Evolutionary conservation across 1,140 invertebrate species (phyloP).

Genomic region (Latrodectus geometricus): DNA sequence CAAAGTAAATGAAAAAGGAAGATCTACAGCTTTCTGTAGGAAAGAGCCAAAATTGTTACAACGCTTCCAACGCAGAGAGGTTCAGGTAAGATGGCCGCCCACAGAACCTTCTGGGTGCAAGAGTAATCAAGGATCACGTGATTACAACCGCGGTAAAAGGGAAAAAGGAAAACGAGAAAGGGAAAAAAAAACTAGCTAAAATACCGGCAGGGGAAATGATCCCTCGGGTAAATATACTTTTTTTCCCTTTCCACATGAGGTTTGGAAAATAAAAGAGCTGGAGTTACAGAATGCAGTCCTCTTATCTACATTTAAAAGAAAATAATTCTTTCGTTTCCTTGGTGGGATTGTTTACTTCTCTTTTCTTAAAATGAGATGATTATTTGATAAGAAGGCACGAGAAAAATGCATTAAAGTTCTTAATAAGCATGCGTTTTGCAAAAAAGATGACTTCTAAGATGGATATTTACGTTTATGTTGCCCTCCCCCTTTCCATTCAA

Average conservation of each 20-base stretch:
- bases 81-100: slow-evolving; percentile 33
- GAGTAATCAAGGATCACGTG: slow-evolving; percentile 53
- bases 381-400: slow-evolving; percentile 27
- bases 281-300: not conserved
- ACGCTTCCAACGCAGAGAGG: not conserved
- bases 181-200: slow-evolving; percentile 2
- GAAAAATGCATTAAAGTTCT: slow-evolving; percentile 31
- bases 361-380: not conserved
- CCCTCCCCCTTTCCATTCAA: too few species aligned
- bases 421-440: not conserved
- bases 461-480: slow-evolving; percentile 29
- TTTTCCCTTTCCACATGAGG: not conserved
- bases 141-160: slow-evolving; percentile 36
- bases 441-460: not conserved
- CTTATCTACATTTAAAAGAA: not conserved
- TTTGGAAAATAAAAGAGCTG: not conserved
- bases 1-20: slow-evolving; percentile 27
- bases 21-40: not conserved
- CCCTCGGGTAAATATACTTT: slow-evolving; percentile 41
- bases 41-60: not conserved
- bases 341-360: not conserved
- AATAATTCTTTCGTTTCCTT: not conserved
- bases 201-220: slow-evolving; percentile 25
- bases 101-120: slow-evolving; percentile 14
- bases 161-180: slow-evolving; percentile 10